These are phyloP conservation scores for Cephalophus harveyi DNA, from an alignment of 2,113 vertebrate species.

Conservation along the genomic window DNA sequence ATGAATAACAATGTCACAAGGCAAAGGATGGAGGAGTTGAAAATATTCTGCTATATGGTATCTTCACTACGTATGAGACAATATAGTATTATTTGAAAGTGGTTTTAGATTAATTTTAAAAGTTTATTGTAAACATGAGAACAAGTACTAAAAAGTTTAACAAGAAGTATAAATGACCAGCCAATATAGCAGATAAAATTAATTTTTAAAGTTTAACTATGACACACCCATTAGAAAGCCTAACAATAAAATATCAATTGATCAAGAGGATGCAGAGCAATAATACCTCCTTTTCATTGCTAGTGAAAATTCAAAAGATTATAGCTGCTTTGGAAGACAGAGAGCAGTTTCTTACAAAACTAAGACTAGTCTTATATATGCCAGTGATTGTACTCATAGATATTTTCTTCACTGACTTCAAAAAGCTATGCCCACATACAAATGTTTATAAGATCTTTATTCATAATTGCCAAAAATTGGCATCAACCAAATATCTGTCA, in stretches of 20 bases:
- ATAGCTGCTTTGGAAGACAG: background rate
- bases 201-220: background rate
- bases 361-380: background rate
- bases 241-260: background rate
- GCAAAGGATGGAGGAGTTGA: background rate
- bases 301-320: background rate
- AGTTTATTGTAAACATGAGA: background rate
- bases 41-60: background rate
- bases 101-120: background rate
- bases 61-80: background rate
- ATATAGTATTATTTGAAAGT: background rate
- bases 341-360: background rate
- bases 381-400: accelerated
- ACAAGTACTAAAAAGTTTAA: background rate
- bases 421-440: background rate
- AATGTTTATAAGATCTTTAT: background rate
- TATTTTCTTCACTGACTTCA: background rate
- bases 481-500: background rate
- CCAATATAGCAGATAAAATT: background rate
- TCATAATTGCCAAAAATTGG: background rate
- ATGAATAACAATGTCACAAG: background rate
- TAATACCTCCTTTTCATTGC: background rate
- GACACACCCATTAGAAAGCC: background rate
- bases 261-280: background rate
- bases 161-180: background rate